Evolutionary conservation across 2,888 invertebrate genomes (phyloP).

Genomic region (Hypomecis atomaria): DNA sequence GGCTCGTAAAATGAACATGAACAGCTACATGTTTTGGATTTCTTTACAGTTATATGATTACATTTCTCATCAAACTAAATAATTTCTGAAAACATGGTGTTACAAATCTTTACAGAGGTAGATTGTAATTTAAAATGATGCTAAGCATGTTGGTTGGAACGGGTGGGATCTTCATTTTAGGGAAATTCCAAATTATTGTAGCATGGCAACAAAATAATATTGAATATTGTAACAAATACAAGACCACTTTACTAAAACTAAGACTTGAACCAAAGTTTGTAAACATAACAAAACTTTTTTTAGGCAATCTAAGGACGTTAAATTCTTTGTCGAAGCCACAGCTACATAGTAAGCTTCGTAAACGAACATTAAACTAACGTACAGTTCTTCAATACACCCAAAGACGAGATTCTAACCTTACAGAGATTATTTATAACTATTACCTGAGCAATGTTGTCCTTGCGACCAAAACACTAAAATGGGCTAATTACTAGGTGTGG

Average conservation of each 20-base stretch:
- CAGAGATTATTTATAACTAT: slow-evolving; percentile 77
- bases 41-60: too few relatives aligned
- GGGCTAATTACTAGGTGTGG: slow-evolving; percentile 51
- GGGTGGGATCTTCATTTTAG: not conserved
- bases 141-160: too few relatives aligned
- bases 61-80: too few relatives aligned
- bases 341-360: slow-evolving; percentile 1
- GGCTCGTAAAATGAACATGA: too few relatives aligned
- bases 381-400: slow-evolving; percentile 49
- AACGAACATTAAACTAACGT: not conserved
- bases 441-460: slow-evolving; percentile 58
- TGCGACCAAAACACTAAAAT: slow-evolving; percentile 43
- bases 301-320: not conserved
- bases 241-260: not conserved
- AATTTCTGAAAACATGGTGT: too few relatives aligned
- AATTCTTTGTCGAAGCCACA: not conserved
- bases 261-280: slow-evolving; percentile 51
- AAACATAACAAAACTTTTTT: slow-evolving; percentile 54
- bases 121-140: too few relatives aligned
- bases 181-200: not conserved
- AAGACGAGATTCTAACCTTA: slow-evolving; percentile 76
- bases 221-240: not conserved
- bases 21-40: too few relatives aligned
- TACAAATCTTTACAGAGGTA: too few relatives aligned
- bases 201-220: not conserved